A percentile compares a stretch with the other conserved stretches of the same genome.
Conservation (phyloP, 2,113 vertebrate species). For the Otis tarda region DNA sequence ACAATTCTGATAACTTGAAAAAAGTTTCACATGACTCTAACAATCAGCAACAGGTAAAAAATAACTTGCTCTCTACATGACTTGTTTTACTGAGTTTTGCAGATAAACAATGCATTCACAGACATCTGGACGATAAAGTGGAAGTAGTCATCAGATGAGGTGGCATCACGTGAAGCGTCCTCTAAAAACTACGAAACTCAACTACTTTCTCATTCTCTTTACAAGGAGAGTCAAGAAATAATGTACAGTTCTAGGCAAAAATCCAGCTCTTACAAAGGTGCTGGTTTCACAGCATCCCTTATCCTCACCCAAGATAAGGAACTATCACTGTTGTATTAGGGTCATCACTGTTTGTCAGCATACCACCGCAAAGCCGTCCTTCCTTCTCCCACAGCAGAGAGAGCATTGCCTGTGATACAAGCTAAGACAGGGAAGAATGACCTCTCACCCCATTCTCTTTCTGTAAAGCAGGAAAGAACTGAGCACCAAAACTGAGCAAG, state of each 20-base stretch:
- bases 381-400: background rate
- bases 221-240: background rate
- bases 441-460: background rate
- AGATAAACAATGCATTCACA: background rate
- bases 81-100: background rate
- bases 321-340: background rate
- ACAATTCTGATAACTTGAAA: background rate
- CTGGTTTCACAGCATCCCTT: background rate
- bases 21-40: constrained; percentile 7
- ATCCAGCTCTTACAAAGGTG: background rate
- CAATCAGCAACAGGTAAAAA: background rate
- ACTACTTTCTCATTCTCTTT: background rate
- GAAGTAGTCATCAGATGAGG: background rate
- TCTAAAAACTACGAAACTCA: background rate
- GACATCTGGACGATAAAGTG: background rate
- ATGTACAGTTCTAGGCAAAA: background rate
- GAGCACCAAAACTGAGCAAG: background rate
- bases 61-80: background rate
- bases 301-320: background rate
- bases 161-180: background rate
- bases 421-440: background rate
- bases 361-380: background rate
- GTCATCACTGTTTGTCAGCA: background rate
- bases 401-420: background rate
- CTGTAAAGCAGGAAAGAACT: background rate